Conservation (phyloP, 2,888 invertebrate species). For the Miltochrista miniata region DNA sequence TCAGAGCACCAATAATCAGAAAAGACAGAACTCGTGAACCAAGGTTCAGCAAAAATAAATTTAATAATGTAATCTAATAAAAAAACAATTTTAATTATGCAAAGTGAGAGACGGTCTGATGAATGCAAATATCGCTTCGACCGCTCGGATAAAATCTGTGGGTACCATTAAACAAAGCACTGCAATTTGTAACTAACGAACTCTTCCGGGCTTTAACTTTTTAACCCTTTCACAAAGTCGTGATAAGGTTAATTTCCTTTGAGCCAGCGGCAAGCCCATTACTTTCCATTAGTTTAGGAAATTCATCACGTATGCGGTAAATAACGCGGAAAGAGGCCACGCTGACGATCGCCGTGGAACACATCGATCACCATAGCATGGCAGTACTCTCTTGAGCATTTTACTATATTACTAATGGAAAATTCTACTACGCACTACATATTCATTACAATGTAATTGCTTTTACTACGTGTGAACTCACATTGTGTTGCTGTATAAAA, state of each 20-base stretch:
- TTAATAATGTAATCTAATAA: background rate
- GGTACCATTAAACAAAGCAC: background rate
- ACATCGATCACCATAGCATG: conserved; percentile 58
- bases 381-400: conserved; percentile 38
- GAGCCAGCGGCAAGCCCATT: conserved; percentile 42
- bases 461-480: conserved; percentile 43
- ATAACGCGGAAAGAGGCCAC: conserved; percentile 36
- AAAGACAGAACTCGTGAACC: no score
- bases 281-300: conserved; percentile 52
- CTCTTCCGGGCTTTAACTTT: conserved; percentile 44
- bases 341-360: conserved; percentile 31
- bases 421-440: conserved; percentile 42
- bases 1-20: no score
- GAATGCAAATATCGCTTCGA: no score
- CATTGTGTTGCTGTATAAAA: conserved; percentile 18
- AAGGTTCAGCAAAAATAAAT: no score
- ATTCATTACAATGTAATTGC: conserved; percentile 53
- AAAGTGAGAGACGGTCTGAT: background rate
- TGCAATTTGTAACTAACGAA: conserved; percentile 18
- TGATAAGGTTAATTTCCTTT: conserved; percentile 51
- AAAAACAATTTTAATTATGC: no score
- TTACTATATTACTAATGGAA: conserved; percentile 54
- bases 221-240: conserved; percentile 37
- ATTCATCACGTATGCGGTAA: conserved; percentile 48
- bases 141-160: background rate